A percentile compares a stretch with the other conserved stretches of the same genome.
These are phyloP conservation scores for Schrankia costaestrigalis DNA, from an alignment of 2,888 invertebrate species.

Conservation along the genomic window DNA sequence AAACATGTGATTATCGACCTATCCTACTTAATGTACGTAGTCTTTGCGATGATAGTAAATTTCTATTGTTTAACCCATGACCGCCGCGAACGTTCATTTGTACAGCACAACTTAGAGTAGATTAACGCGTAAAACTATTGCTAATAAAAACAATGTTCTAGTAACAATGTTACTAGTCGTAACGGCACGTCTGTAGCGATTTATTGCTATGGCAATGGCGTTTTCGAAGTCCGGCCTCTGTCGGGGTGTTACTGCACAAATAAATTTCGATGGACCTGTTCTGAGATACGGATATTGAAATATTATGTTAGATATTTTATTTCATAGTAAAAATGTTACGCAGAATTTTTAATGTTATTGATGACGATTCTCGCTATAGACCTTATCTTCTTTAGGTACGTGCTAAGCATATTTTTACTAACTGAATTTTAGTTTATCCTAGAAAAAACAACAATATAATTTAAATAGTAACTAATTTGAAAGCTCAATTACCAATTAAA, in stretches of 20 bases:
- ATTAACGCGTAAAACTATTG: slow-evolving; percentile 56
- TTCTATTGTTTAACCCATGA: slow-evolving; percentile 25
- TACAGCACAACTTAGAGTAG: slow-evolving; percentile 23
- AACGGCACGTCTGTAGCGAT: slow-evolving; percentile 56
- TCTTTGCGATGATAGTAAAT: no score
- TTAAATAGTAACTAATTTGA: no score
- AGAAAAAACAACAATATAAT: no score
- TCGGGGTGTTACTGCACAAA: slow-evolving; percentile 61
- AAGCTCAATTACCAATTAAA: no score
- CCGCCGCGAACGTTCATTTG: slow-evolving; percentile 18
- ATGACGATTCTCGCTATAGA: no score
- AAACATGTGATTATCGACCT: no score
- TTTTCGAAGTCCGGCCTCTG: slow-evolving; percentile 55
- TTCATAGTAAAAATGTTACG: slow-evolving; percentile 53
- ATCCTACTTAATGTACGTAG: no score
- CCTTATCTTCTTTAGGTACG: no score
- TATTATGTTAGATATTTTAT: slow-evolving; percentile 64
- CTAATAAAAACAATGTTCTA: slow-evolving; percentile 51
- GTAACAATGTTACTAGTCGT: slow-evolving; percentile 39
- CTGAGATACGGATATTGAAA: slow-evolving; percentile 58
- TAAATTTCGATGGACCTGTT: slow-evolving; percentile 62
- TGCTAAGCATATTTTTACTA: no score
- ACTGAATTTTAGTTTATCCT: no score
- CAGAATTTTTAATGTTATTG: no score
- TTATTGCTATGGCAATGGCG: slow-evolving; percentile 63